A percentile compares a stretch with the other conserved stretches of the same genome.
phyloP scores from a whole-genome alignment of 2,113 vertebrate species.

The Rhipidura dahli region DNA sequence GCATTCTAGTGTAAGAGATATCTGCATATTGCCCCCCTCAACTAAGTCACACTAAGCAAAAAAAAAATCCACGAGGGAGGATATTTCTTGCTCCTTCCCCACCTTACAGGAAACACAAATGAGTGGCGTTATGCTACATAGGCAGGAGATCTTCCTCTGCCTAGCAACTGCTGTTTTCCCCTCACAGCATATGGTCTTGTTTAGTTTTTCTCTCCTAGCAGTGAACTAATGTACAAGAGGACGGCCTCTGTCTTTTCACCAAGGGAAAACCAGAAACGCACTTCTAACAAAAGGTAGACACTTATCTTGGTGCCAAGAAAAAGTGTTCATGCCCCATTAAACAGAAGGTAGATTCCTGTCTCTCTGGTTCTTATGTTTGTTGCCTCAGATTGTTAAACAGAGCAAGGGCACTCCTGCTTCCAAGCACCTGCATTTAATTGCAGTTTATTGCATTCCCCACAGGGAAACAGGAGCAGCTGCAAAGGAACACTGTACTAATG shows the following conservation, averaged over 20 bases:
- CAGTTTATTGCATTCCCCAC: constrained; percentile 51
- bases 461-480: constrained; percentile 58
- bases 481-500: constrained; percentile 40
- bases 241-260: constrained; percentile 3
- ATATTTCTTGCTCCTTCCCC: neutral
- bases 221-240: neutral
- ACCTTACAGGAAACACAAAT: neutral
- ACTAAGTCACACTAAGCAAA: fast-evolving
- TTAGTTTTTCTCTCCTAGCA: constrained; percentile 5
- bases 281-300: neutral
- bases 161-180: neutral
- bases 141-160: neutral
- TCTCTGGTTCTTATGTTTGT: constrained; percentile 45
- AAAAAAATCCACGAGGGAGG: fast-evolving
- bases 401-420: constrained; percentile 50
- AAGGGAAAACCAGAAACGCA: neutral
- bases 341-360: constrained; percentile 15
- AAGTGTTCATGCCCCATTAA: constrained; percentile 30
- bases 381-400: constrained; percentile 57
- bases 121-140: neutral
- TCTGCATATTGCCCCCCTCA: neutral
- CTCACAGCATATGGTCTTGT: neutral
- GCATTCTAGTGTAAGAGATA: neutral
- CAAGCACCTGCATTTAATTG: constrained; percentile 69
- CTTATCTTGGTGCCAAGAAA: neutral